Conservation (phyloP, 2,113 vertebrate genomes). For the Epinephelus lanceolatus region DNA sequence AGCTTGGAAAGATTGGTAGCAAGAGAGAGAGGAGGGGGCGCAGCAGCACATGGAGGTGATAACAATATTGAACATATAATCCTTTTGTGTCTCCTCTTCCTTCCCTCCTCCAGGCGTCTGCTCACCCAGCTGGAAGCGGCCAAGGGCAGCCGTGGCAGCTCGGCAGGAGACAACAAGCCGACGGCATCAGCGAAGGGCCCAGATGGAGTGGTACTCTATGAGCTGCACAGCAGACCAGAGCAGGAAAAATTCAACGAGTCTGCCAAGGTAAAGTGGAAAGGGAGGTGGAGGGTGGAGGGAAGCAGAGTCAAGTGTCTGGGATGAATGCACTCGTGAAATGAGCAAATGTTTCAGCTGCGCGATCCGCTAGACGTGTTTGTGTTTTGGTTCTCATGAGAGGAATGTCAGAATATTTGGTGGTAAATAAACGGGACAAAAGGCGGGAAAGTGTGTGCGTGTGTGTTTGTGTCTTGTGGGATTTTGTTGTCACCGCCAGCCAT, state of each 20-base stretch:
- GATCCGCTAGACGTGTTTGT: not conserved
- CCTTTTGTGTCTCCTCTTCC: constrained; percentile 40
- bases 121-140: constrained; percentile 92
- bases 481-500: constrained; percentile 34
- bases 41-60: constrained; percentile 17
- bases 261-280: constrained; percentile 87
- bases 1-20: not conserved
- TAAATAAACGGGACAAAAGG: constrained; percentile 18
- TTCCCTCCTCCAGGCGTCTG: constrained; percentile 85
- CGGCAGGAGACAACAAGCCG: constrained; percentile 75
- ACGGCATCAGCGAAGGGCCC: constrained; percentile 62
- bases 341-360: constrained; percentile 2
- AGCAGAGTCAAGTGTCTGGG: constrained; percentile 26
- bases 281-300: not conserved
- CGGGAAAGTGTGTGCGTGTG: not conserved
- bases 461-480: constrained; percentile 21
- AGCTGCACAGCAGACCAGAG: constrained; percentile 93
- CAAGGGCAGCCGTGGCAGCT: constrained; percentile 82
- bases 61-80: constrained; percentile 38
- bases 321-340: constrained; percentile 19
- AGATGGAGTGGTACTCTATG: constrained; percentile 90
- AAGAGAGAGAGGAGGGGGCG: not conserved
- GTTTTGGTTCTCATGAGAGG: constrained; percentile 24
- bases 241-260: constrained; percentile 93
- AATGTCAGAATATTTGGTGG: constrained; percentile 50